Evolutionary conservation across 2,797 vertebrate genomes (phyloP).

Genomic region (Fratercula arctica): DNA sequence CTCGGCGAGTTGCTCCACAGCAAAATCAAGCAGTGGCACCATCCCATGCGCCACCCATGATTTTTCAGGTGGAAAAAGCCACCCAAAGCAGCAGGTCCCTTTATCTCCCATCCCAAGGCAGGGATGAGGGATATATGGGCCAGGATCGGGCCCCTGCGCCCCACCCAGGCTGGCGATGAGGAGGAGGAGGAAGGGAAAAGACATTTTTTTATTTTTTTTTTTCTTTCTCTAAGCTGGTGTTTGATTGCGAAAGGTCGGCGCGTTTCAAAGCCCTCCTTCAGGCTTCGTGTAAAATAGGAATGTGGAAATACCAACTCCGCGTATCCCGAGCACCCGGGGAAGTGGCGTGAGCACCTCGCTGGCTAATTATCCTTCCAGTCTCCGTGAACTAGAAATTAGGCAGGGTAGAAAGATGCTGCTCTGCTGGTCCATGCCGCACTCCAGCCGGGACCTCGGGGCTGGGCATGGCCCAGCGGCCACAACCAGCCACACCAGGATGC

Average conservation of each 20-base stretch:
- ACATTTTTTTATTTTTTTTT: background rate
- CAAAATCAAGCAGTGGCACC: background rate
- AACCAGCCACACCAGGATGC: background rate
- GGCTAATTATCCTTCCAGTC: background rate
- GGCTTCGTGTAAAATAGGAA: background rate
- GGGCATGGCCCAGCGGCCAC: background rate
- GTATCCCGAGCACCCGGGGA: background rate
- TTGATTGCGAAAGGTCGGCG: background rate
- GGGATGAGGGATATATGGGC: background rate
- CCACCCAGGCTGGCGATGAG: background rate
- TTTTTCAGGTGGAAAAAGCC: background rate
- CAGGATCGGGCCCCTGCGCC: background rate
- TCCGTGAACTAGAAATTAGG: background rate
- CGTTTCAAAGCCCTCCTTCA: background rate
- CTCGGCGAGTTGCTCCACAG: accelerated
- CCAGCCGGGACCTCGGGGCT: accelerated
- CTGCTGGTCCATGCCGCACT: background rate
- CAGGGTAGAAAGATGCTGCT: background rate
- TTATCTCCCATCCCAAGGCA: background rate
- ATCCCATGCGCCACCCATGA: background rate
- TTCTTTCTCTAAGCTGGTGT: background rate
- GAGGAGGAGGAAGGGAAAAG: background rate
- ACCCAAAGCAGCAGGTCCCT: background rate
- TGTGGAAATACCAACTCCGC: background rate
- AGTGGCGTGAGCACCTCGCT: accelerated